phyloP scores from a whole-genome alignment of 1,140 invertebrate genomes.

The Brachionus angularis region DNA sequence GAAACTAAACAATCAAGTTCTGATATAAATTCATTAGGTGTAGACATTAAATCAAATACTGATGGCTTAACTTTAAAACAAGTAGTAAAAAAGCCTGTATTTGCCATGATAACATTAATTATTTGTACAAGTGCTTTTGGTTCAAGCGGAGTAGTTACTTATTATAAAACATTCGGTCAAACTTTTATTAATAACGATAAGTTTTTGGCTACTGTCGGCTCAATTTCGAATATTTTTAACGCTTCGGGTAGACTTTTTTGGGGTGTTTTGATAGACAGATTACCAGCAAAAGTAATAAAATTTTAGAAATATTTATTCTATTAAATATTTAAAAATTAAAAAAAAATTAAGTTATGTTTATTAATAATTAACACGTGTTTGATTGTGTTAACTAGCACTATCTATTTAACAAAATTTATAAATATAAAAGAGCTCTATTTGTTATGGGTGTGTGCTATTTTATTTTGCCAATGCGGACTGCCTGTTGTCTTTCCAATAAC shows the following conservation, averaged over 20 bases:
- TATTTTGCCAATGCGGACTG: neutral
- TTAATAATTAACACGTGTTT: neutral
- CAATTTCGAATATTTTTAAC: constrained; percentile 47
- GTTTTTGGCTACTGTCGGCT: constrained; percentile 48
- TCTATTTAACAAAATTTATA: constrained; percentile 12
- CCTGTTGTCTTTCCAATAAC: constrained; percentile 15
- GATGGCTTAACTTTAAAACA: constrained; percentile 9
- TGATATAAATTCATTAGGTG: neutral
- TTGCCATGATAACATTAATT: neutral
- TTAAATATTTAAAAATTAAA: too few species aligned
- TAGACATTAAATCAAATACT: neutral
- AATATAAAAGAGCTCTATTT: neutral
- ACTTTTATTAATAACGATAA: constrained; percentile 48
- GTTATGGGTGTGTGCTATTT: neutral
- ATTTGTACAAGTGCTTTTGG: neutral
- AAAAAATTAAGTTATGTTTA: constrained; percentile 14
- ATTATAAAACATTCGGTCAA: constrained; percentile 48
- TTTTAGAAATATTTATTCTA: too few species aligned
- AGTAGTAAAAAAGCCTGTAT: neutral
- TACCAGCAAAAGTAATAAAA: constrained; percentile 6
- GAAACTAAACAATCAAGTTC: neutral
- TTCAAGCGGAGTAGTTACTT: neutral
- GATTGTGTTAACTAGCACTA: neutral
- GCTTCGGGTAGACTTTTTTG: constrained; percentile 46
- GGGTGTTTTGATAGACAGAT: constrained; percentile 47